A percentile compares a stretch with the other conserved stretches of the same genome.
Evolutionary conservation across 35 echinoderm and acorn worm species (phyloP).

Genomic region (Strongylocentrotus purpuratus): DNA sequence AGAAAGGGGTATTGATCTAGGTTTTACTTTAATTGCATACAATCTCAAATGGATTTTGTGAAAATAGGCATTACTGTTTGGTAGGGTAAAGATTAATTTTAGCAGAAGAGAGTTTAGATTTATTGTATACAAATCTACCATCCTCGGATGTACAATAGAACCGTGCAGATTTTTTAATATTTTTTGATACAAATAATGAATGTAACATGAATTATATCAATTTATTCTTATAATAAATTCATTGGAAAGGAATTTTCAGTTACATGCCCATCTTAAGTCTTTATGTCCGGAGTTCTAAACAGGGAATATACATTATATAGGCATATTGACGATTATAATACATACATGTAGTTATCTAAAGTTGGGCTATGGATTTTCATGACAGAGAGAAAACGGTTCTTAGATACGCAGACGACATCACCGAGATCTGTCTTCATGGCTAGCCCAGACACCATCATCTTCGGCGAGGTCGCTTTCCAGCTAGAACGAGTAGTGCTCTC

Average conservation of each 20-base stretch:
- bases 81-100: neutral
- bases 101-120: too few relatives aligned
- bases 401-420: neutral
- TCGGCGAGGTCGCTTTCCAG: slow-evolving; percentile 88
- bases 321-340: too few relatives aligned
- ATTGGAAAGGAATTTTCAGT: neutral
- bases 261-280: too few relatives aligned
- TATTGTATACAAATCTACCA: too few relatives aligned
- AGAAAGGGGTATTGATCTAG: neutral
- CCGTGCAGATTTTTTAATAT: too few relatives aligned
- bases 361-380: neutral
- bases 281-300: too few relatives aligned
- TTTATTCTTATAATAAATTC: neutral
- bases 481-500: slow-evolving; percentile 76
- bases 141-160: too few relatives aligned
- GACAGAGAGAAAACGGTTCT: neutral
- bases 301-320: too few relatives aligned
- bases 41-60: neutral
- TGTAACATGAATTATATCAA: too few relatives aligned
- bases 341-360: too few relatives aligned
- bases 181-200: too few relatives aligned
- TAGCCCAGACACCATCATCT: slow-evolving; percentile 58
- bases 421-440: neutral
- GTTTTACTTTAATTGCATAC: neutral
- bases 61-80: neutral